phyloP scores from a whole-genome alignment of 1,140 invertebrate genomes.

The Nasonia longicornis region DNA sequence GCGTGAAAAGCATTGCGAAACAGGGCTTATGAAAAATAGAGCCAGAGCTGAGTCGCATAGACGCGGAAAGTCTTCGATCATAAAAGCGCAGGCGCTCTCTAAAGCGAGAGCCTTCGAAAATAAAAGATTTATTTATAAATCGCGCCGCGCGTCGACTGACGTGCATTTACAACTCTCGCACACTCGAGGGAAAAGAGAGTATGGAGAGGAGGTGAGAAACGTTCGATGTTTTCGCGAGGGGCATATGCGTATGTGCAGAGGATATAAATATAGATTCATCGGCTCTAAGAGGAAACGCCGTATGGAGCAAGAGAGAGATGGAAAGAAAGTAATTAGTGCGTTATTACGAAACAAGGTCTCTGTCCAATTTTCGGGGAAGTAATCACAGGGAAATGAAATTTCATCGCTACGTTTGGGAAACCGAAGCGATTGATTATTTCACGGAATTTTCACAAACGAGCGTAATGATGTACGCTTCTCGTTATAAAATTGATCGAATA shows the following conservation, averaged over 20 bases:
- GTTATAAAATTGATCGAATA: no score
- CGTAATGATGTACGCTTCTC: no score
- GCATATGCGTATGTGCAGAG: background rate
- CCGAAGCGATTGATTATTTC: no score
- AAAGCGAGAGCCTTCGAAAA: background rate
- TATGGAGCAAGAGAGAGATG: background rate
- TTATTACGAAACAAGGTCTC: background rate
- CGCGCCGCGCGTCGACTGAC: background rate
- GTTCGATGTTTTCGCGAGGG: conserved; percentile 27
- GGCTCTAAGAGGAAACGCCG: conserved; percentile 11
- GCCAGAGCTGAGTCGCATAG: no score
- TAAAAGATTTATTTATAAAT: conserved; percentile 36
- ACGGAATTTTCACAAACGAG: no score
- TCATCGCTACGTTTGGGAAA: background rate
- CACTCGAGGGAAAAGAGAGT: conserved; percentile 15
- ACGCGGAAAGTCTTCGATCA: background rate
- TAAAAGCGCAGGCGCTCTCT: background rate
- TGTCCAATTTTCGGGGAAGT: background rate
- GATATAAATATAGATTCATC: conserved; percentile 33
- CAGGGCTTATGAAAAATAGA: no score
- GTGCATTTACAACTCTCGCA: conserved; percentile 9
- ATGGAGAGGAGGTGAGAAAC: conserved; percentile 3
- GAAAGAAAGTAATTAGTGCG: background rate
- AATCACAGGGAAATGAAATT: background rate
- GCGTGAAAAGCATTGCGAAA: no score